Evolutionary conservation across 2,797 vertebrate species (phyloP).

Genomic region (Paedocypris micromegethes): DNA sequence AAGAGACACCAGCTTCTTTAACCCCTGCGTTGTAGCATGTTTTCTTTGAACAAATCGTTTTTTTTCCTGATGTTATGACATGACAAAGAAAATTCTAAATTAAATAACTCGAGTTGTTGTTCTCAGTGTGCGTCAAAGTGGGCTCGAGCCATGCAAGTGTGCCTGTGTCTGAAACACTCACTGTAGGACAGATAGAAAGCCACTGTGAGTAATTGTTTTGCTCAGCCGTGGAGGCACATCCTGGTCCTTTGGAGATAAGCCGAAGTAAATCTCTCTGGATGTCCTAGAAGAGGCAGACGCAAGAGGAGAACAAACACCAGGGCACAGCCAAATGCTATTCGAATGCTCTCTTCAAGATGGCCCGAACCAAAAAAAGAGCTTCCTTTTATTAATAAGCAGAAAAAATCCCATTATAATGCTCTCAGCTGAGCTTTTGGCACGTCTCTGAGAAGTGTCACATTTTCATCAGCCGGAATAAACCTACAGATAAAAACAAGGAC

Average conservation of each 20-base stretch:
- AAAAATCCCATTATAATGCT: constrained; percentile 51
- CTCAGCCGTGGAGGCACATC: constrained; percentile 63
- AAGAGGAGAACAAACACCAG: constrained; percentile 62
- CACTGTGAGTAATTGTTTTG: constrained; percentile 69
- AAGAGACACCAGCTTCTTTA: constrained; percentile 3
- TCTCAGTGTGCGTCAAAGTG: constrained; percentile 34
- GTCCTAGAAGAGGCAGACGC: constrained; percentile 62
- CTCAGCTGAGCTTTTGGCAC: constrained; percentile 40
- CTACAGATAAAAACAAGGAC: constrained; percentile 32
- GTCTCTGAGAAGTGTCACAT: constrained; percentile 47
- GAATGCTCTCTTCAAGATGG: constrained; percentile 64
- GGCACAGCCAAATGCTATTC: constrained; percentile 57
- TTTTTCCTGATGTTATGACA: constrained; percentile 37
- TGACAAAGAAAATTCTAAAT: constrained; percentile 43
- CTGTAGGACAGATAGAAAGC: constrained; percentile 59
- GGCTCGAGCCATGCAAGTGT: constrained; percentile 37
- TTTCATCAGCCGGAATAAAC: constrained; percentile 44
- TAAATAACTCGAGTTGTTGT: constrained; percentile 40
- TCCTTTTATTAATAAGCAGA: constrained; percentile 50
- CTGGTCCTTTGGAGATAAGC: constrained; percentile 74
- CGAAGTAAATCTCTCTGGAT: constrained; percentile 65
- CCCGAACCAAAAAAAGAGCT: constrained; percentile 56
- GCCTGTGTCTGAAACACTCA: constrained; percentile 53
- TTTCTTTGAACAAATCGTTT: constrained; percentile 35
- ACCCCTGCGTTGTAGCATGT: constrained; percentile 18